A percentile compares a stretch with the other conserved stretches of the same genome.
Evolutionary conservation across 2,888 invertebrate genomes (phyloP).

Genomic region (Cryptocephalus primarius): DNA sequence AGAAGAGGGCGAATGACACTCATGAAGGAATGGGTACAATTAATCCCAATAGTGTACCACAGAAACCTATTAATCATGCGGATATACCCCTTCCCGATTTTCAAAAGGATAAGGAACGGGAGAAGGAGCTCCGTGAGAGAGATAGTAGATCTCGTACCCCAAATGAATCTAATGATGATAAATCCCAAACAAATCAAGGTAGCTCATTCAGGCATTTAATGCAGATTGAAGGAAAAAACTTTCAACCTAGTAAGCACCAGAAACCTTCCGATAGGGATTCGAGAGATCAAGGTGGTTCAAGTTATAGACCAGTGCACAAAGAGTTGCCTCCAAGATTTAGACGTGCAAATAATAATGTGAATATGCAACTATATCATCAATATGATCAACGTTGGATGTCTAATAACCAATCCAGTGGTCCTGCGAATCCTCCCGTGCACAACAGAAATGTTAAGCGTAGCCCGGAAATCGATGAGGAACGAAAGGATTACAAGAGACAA

Average conservation of each 20-base stretch:
- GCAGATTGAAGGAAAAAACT: conserved; percentile 34
- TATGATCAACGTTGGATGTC: conserved; percentile 16
- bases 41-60: conserved; percentile 33
- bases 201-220: conserved; percentile 31
- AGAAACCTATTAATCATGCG: conserved; percentile 36
- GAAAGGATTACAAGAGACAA: conserved; percentile 28
- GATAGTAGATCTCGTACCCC: conserved; percentile 20
- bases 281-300: conserved; percentile 40
- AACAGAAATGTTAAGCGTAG: conserved; percentile 16
- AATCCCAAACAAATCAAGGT: conserved; percentile 18
- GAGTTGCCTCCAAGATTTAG: conserved; percentile 81
- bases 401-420: conserved; percentile 6
- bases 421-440: not conserved
- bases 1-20: conserved; percentile 44
- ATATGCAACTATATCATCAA: conserved; percentile 18
- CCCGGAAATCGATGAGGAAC: conserved; percentile 25
- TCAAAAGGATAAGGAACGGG: conserved; percentile 37
- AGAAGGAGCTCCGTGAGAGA: conserved; percentile 12
- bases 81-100: conserved; percentile 43
- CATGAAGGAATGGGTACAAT: conserved; percentile 37
- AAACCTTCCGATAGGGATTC: conserved; percentile 24
- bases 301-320: conserved; percentile 55
- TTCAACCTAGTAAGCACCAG: conserved; percentile 21
- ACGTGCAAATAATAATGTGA: conserved; percentile 45
- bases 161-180: conserved; percentile 18